These are phyloP conservation scores for Nothoprocta perdicaria DNA, from an alignment of 2,113 vertebrate species.

Conservation along the genomic window DNA sequence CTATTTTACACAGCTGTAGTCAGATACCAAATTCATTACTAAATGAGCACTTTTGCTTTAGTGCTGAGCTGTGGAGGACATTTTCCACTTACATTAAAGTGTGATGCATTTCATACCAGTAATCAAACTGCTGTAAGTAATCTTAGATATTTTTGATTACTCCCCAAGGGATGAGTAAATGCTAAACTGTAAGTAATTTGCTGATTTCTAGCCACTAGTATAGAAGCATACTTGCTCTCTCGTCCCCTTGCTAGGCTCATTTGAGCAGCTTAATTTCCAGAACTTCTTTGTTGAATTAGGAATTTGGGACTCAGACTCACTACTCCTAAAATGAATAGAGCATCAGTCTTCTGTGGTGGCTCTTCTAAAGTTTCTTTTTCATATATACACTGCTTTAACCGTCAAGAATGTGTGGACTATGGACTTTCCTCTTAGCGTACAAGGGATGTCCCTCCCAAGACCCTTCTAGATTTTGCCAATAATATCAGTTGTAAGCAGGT, in stretches of 20 bases:
- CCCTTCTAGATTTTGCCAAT: neutral
- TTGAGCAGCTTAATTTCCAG: neutral
- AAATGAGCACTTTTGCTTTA: conserved; percentile 3
- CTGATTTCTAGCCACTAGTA: conserved; percentile 8
- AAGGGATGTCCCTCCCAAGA: neutral
- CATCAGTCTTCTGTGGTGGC: neutral
- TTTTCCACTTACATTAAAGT: conserved; percentile 11
- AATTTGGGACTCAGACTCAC: neutral
- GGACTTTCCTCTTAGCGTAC: neutral
- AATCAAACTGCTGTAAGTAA: conserved; percentile 19
- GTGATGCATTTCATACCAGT: neutral
- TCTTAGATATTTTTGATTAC: neutral
- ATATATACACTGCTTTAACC: neutral
- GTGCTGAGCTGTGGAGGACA: conserved; percentile 12
- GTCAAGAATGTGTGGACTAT: neutral
- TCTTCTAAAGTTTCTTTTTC: neutral
- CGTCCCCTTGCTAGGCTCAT: neutral
- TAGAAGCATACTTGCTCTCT: neutral
- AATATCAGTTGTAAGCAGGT: neutral
- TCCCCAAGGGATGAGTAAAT: neutral
- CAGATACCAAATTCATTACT: conserved; percentile 12
- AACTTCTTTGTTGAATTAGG: neutral
- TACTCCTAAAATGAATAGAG: neutral
- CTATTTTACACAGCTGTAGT: neutral
- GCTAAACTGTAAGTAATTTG: conserved; percentile 21